Base-by-base conservation (phyloP, 1,140 invertebrate species). In the Ceratosolen fusciceps region DNA sequence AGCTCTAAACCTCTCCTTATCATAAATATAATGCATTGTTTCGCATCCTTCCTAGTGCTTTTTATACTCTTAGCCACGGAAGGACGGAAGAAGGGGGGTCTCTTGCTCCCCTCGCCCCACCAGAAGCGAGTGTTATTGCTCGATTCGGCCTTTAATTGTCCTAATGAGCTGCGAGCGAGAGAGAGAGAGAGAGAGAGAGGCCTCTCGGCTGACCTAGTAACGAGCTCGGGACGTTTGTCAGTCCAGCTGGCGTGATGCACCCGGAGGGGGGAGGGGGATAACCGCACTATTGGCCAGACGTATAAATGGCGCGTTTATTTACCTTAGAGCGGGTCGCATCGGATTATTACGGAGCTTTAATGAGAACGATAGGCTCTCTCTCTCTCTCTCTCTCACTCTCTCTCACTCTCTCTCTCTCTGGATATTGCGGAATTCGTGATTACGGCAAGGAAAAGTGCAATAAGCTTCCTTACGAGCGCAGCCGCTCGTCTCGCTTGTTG, bases 81-180 rank as follows among this genome's bases (percentile, higher is more conserved):
- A n/a, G n/a, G n/a, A n/a, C n/a, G n/a, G n/a, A n/a, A n/a, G n/a
- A n/a, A n/a, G n/a, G n/a, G n/a, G n/a, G n/a, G n/a, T n/a, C n/a
- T n/a, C n/a, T n/a, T n/a, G n/a, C n/a, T n/a, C n/a, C n/a, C n/a
- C n/a, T n/a, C n/a, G n/a, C n/a, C n/a, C n/a, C n/a, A n/a, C n/a
- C n/a, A n/a, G n/a, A n/a, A n/a, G n/a, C n/a, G n/a, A n/a, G n/a
- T n/a, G n/a, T n/a, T n/a, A n/a, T n/a, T n/a, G n/a, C n/a, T n/a
- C n/a, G n/a, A n/a, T n/a, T n/a, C n/a, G n/a, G n/a, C n/a, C 56
- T 62, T 72, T 78, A 72, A 77, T 71, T 77, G 67, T 67, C 68
- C 65, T 78, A 78, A 78, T 60, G 75, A 77, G 75, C n/a, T 39
- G n/a, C 31, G 31, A 73, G 52, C 21, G 9, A n/a, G 31, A 14